Evolutionary conservation across 2,113 vertebrate genomes (phyloP), one percentile per base, ranked within the genome.

Genomic region (Malurus cyaneus): DNA sequence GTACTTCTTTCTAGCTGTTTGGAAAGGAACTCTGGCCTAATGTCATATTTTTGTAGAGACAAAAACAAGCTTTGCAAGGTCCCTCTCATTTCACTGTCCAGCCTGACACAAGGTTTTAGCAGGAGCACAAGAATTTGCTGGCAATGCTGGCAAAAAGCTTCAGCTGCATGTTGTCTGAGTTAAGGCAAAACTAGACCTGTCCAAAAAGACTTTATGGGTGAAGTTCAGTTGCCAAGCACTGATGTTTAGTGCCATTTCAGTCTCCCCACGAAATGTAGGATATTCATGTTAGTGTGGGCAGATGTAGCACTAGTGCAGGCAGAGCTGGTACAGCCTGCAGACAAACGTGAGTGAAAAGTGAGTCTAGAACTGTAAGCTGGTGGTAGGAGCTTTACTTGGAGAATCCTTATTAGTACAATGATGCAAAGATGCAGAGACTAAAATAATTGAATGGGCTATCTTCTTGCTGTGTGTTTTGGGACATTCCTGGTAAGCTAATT

Each of bases 21-120:
- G 14, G 0, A 4, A 7, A 28, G 9, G 21, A 17, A 14, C 16
- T 34, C 14, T 54, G 20, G 11, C 6, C 11, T 6, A 47, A 7
- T n/a, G n/a, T 8, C 19, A 15, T 80, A 46, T 94, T 71, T 92
- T 84, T 54, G 23, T 72, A 61, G 46, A 70, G 24, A 83, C n/a
- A n/a, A 9, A 66, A 89, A 54, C 9, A n/a, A 47, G 23, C 9
- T 19, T 17, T 44, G 16, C 16, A 44, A 62, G 15, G 21, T 56
- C 52, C 17, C 9, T 47, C 1, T 36, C 32, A 28, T 29, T 54
- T 67, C 66, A 36, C 18, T 31, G 31, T 49, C 66, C 73, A 71
- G 39, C 47, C 70, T 69, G 62, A 53, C 25, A 36, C 19, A 31
- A 66, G 36, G 57, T 87, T 89, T 86, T 57, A 84, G 50, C 60